These are phyloP conservation scores for Dreissena polymorpha DNA, from an alignment of 1,140 invertebrate species.

Conservation along the genomic window DNA sequence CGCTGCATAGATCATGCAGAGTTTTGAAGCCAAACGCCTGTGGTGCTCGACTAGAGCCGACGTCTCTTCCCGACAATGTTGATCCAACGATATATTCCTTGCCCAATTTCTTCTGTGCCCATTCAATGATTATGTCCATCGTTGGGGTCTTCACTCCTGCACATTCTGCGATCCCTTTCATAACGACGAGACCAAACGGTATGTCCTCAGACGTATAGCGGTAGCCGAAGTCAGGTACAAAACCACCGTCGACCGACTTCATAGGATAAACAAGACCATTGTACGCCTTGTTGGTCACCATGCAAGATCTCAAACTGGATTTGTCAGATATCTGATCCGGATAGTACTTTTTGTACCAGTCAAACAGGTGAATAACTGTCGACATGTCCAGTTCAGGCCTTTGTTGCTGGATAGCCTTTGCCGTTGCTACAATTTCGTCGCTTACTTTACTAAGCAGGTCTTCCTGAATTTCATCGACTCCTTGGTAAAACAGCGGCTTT, in stretches of 20 bases:
- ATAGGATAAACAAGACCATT: slow-evolving; percentile 68
- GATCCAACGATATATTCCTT: slow-evolving; percentile 66
- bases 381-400: slow-evolving; percentile 58
- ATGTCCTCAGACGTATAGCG: slow-evolving; percentile 69
- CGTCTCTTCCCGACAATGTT: slow-evolving; percentile 65
- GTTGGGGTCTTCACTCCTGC: slow-evolving; percentile 62
- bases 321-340: slow-evolving; percentile 60
- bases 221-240: slow-evolving; percentile 68
- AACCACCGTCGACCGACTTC: slow-evolving; percentile 57
- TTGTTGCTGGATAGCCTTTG: slow-evolving; percentile 53
- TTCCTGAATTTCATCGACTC: slow-evolving; percentile 60
- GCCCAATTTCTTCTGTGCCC: slow-evolving; percentile 66
- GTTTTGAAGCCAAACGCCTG: slow-evolving; percentile 68
- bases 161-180: slow-evolving; percentile 67
- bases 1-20: slow-evolving; percentile 49
- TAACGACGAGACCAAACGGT: slow-evolving; percentile 68
- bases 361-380: slow-evolving; percentile 62
- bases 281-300: slow-evolving; percentile 68
- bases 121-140: slow-evolving; percentile 65
- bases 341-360: slow-evolving; percentile 65
- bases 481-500: slow-evolving; percentile 69
- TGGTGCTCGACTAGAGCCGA: slow-evolving; percentile 62
- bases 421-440: slow-evolving; percentile 60
- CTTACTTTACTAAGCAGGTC: slow-evolving; percentile 60
- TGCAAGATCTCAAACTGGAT: slow-evolving; percentile 50